phyloP scores from a whole-genome alignment of 2,888 invertebrate species.

The Seira sanloemensis region DNA sequence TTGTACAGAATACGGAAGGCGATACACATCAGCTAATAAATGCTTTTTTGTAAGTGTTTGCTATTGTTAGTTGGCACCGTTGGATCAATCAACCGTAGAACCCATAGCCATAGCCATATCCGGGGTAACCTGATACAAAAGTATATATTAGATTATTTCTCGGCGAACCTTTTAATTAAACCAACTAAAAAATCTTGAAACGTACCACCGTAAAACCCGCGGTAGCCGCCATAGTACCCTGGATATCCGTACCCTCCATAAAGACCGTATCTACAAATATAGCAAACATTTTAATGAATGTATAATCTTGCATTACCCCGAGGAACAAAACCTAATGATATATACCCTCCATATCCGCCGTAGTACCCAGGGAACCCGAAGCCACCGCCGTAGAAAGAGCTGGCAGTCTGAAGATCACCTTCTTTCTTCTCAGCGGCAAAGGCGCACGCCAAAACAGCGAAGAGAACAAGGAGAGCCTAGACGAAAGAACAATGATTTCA shows the following conservation, averaged over 20 bases:
- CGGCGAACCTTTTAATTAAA: background rate
- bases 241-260: constrained; percentile 64
- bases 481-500: constrained; percentile 9
- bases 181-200: background rate
- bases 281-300: background rate
- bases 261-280: constrained; percentile 37
- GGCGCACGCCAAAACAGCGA: constrained; percentile 66
- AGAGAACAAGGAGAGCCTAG: constrained; percentile 68
- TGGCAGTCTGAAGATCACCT: constrained; percentile 71
- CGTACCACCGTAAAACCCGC: constrained; percentile 37
- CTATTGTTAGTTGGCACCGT: constrained; percentile 53
- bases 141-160: background rate
- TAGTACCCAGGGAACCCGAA: constrained; percentile 16
- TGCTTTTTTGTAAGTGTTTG: constrained; percentile 44
- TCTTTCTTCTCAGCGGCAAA: constrained; percentile 69
- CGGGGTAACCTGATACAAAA: constrained; percentile 38
- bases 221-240: constrained; percentile 54
- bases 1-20: background rate
- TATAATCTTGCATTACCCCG: background rate
- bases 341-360: constrained; percentile 48
- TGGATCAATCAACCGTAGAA: constrained; percentile 67
- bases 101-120: constrained; percentile 62
- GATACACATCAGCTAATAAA: constrained; percentile 11
- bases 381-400: constrained; percentile 67
- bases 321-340: background rate